Conservation (phyloP, 1,140 invertebrate species). For the Drosophila nannoptera region DNA sequence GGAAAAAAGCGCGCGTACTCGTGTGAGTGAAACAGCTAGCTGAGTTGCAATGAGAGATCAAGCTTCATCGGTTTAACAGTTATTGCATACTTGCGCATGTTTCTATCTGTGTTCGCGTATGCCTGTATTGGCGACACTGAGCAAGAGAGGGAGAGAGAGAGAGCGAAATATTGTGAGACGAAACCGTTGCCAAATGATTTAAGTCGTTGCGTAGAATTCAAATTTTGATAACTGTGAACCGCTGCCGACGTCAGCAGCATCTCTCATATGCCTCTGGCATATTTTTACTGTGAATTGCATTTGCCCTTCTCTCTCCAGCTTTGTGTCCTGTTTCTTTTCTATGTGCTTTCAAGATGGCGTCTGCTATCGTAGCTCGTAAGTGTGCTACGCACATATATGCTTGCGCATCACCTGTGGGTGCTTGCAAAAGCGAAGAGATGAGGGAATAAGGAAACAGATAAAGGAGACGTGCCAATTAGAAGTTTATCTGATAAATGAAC, state of each 20-base stretch:
- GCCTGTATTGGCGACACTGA: neutral
- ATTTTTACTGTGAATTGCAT: neutral
- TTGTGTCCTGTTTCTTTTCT: neutral
- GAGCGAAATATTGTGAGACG: no score
- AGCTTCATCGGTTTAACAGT: slow-evolving; percentile 18
- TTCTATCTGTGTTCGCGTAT: neutral
- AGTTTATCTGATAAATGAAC: no score
- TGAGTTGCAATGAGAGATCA: neutral
- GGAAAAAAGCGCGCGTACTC: neutral
- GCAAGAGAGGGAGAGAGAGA: slow-evolving; percentile 1
- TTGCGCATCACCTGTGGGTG: neutral
- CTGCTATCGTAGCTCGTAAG: neutral
- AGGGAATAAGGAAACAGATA: no score
- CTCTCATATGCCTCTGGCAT: no score
- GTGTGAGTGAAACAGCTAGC: neutral
- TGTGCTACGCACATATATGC: neutral
- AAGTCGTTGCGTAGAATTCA: slow-evolving; percentile 44
- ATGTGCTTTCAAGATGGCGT: slow-evolving; percentile 3
- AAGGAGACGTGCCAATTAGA: no score
- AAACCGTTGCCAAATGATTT: no score
- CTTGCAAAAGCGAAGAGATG: neutral
- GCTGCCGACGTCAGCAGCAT: slow-evolving; percentile 24
- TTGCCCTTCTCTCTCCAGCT: neutral
- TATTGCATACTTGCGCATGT: neutral
- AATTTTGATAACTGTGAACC: slow-evolving; percentile 29